Evolutionary conservation across 2,888 invertebrate species (phyloP), one percentile per base, ranked within the genome.

Genomic region (Conchocele bisecta): DNA sequence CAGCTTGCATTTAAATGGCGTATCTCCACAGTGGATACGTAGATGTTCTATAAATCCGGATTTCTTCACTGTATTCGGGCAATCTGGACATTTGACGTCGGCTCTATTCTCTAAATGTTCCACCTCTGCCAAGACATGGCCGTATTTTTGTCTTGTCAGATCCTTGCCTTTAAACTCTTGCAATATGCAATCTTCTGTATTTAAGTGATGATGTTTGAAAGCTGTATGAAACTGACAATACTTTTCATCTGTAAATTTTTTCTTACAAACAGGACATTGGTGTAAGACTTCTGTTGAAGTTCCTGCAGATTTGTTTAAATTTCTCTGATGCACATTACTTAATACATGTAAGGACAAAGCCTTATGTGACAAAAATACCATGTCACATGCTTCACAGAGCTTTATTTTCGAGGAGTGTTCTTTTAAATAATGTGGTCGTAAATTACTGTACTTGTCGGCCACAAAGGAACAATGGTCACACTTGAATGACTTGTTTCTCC

Each of bases 391-490:
- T 28, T 85, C 82, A 74, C 89, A 89, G 9, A 78, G 70, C 29
- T 81, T 74, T 13, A 86, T 78, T 28, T 85, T 65, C 17, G 75
- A 73, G 7, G 86, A 83, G 65, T 89, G 89, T 9, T 72, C 73
- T 15, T 82, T 79, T 33, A 87, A 71, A 57, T 84, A 87, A 72
- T 89, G 89, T 2, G 83, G 81, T 37, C 87, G 68, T 9, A 89
- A 68, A 29, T 86, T 86, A 28, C 78, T 74, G 50, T 86, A 86
- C n/a, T 75, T 70, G 3, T 60, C 56, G 6, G 82, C 84, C 29
- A 68, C 82, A 67, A 84, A 87, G 9, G 84, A 83, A 76, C 89
- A 89, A 44, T 85, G 83, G 20, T 84, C 80, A 73, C 89, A 89
- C 58, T 86, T 86, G 57, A 80, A 79, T 7, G 74, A 74, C 46